A percentile compares a stretch with the other conserved stretches of the same genome.
Conservation (phyloP, 2,113 vertebrate genomes). For the Pteropus alecto region DNA sequence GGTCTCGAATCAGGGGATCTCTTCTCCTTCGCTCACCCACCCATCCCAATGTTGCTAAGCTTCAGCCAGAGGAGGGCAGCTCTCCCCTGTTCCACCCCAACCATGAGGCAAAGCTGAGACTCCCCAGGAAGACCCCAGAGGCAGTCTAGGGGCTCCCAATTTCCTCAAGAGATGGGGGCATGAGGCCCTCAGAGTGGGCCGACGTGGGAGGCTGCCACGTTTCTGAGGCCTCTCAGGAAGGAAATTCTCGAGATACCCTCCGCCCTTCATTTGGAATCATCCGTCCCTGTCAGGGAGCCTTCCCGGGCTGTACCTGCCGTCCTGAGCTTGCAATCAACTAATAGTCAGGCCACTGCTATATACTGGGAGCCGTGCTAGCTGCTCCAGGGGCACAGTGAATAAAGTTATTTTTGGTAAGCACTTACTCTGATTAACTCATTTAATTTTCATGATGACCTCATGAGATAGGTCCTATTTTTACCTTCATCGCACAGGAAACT, state of each 20-base stretch:
- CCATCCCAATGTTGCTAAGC: neutral
- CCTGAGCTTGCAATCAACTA: neutral
- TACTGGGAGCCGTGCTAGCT: neutral
- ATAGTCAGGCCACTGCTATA: neutral
- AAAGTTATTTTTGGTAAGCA: neutral
- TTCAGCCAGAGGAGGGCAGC: neutral
- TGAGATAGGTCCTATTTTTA: slow-evolving; percentile 43
- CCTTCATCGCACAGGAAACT: neutral
- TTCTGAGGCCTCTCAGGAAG: neutral
- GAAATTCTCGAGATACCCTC: neutral
- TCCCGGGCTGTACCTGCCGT: neutral
- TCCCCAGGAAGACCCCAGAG: neutral
- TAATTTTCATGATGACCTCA: neutral
- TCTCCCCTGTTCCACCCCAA: neutral
- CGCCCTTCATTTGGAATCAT: neutral
- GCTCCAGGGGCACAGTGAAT: neutral
- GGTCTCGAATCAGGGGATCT: neutral
- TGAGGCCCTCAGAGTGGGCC: neutral
- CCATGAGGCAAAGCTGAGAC: too few species aligned
- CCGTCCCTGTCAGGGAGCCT: neutral
- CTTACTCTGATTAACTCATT: slow-evolving; percentile 24
- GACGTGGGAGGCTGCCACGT: neutral
- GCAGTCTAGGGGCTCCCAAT: neutral
- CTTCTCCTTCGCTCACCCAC: neutral
- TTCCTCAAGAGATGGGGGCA: neutral